A percentile compares a stretch with the other conserved stretches of the same genome.
Evolutionary conservation across 2,113 vertebrate genomes (phyloP).

Genomic region (Guaruba guarouba): DNA sequence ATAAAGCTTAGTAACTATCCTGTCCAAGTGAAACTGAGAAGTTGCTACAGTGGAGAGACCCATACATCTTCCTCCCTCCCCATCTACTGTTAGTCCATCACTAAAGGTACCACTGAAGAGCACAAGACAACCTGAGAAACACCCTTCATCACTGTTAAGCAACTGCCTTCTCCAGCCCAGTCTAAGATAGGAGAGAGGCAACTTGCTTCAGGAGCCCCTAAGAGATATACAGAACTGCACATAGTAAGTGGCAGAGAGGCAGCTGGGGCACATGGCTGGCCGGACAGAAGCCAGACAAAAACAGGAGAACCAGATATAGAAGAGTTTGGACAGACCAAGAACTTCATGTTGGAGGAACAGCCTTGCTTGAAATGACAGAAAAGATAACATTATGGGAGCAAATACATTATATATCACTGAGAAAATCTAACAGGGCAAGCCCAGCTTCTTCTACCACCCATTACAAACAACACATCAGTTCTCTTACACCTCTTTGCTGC

Average conservation of each 20-base stretch:
- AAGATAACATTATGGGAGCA: neutral
- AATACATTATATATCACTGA: neutral
- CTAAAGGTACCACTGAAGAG: neutral
- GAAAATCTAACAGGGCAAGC: neutral
- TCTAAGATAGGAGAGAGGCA: neutral
- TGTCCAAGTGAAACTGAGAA: neutral
- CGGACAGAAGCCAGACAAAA: neutral
- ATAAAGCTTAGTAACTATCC: neutral
- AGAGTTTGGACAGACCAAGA: neutral
- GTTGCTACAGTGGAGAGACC: neutral
- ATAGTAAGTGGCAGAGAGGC: neutral
- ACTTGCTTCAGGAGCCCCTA: neutral
- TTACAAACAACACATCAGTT: neutral
- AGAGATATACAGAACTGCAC: neutral
- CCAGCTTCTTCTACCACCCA: neutral
- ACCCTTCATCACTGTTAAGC: neutral
- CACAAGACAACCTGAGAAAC: neutral
- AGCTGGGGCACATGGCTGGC: neutral
- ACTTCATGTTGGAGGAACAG: neutral
- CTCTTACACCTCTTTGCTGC: fast-evolving
- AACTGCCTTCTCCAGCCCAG: neutral
- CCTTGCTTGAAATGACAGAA: neutral
- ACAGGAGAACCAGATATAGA: neutral
- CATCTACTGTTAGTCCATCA: neutral
- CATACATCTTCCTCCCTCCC: neutral